Percentiles rank a stretch among this genome's conserved stretches.
Evolutionary conservation across 2,113 vertebrate species (phyloP).

Genomic region (Piaya cayana): DNA sequence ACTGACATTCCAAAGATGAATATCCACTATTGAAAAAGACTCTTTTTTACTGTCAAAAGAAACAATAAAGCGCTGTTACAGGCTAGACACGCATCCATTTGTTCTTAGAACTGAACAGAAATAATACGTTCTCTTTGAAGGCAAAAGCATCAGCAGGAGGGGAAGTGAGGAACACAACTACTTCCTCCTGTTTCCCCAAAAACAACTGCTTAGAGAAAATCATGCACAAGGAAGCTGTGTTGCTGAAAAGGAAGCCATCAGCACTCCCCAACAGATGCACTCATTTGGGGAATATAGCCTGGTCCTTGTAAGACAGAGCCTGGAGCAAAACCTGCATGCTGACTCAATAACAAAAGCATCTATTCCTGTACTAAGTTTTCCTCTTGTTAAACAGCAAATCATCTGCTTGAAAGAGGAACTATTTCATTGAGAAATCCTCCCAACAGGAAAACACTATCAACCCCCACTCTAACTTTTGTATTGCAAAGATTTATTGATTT

Average conservation of each 20-base stretch:
- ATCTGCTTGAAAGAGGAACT: not conserved
- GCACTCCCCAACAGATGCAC: accelerated
- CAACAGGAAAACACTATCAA: not conserved
- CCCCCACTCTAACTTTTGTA: not conserved
- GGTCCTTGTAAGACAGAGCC: not conserved
- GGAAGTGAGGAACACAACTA: not conserved
- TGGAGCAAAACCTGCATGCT: not conserved
- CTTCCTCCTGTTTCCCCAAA: not conserved
- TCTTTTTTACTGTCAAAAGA: not conserved
- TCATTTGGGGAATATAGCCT: not conserved
- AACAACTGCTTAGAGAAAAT: not conserved
- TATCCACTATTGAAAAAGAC: not conserved
- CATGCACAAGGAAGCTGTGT: not conserved
- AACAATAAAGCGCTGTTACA: constrained; percentile 14
- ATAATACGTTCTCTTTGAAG: constrained; percentile 19
- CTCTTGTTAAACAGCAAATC: not conserved
- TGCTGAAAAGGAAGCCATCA: not conserved
- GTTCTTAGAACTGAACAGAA: not conserved
- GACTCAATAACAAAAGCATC: not conserved
- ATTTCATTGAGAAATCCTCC: not conserved
- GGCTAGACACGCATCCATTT: not conserved
- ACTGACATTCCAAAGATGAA: not conserved
- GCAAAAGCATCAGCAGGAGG: not conserved
- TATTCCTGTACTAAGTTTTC: not conserved
- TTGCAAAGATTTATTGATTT: not conserved